These are phyloP conservation scores for Apamea monoglypha DNA, from an alignment of 2,888 invertebrate species.

Conservation along the genomic window DNA sequence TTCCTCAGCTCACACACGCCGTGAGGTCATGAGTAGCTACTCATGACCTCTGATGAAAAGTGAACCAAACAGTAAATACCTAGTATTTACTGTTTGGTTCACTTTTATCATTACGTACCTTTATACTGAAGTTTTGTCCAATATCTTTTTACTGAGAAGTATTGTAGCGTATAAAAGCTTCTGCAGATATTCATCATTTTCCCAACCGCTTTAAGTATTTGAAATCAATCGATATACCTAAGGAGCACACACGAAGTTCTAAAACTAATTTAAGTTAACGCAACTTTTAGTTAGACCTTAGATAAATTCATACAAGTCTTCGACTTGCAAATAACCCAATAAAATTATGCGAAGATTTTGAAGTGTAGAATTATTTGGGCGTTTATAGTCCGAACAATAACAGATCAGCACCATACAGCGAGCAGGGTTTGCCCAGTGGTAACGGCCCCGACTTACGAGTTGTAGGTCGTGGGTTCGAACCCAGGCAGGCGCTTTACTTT, in stretches of 20 bases:
- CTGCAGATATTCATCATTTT: not conserved
- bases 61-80: no score
- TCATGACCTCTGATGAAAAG: no score
- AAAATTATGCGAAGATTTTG: not conserved
- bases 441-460: no score
- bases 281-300: conserved; percentile 10
- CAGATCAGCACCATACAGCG: not conserved
- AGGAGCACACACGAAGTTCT: not conserved
- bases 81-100: not conserved
- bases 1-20: not conserved
- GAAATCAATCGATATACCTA: not conserved
- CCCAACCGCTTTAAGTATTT: not conserved
- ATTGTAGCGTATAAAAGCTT: not conserved
- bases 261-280: conserved; percentile 18
- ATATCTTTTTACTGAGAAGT: not conserved
- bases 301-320: not conserved
- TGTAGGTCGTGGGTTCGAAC: no score
- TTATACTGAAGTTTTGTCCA: no score
- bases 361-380: not conserved
- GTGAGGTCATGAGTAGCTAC: no score
- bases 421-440: not conserved
- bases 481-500: no score
- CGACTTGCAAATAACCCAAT: not conserved
- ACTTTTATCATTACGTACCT: not conserved
- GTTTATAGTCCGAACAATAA: not conserved